These are phyloP conservation scores for Synergus umbraculus DNA, from an alignment of 2,888 invertebrate species.

Conservation along the genomic window DNA sequence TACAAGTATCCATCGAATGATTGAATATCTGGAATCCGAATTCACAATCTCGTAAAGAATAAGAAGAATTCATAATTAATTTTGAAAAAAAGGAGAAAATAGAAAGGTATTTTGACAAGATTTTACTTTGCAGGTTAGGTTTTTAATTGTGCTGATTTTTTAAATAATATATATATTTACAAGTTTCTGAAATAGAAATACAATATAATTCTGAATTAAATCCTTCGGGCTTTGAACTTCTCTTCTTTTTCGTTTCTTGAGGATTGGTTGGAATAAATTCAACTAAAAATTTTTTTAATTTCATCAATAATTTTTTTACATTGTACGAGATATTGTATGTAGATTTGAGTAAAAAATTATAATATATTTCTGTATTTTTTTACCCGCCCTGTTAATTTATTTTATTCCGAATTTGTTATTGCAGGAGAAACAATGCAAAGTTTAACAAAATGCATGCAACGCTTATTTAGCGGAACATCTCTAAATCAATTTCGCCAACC, in stretches of 20 bases:
- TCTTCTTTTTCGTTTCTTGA: too few relatives aligned
- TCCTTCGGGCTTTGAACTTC: too few relatives aligned
- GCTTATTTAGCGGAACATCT: not conserved
- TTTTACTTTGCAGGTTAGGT: not conserved
- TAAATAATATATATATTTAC: not conserved
- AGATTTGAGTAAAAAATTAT: not conserved
- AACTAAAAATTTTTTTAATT: too few relatives aligned
- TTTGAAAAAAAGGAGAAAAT: not conserved
- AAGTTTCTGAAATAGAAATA: not conserved
- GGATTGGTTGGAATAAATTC: too few relatives aligned
- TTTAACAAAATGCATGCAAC: constrained; percentile 42
- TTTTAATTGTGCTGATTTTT: not conserved
- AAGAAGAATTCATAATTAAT: not conserved
- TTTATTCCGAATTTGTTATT: not conserved
- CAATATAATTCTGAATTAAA: too few relatives aligned
- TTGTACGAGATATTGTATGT: too few relatives aligned
- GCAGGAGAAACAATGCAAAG: constrained; percentile 38
- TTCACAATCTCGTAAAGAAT: not conserved
- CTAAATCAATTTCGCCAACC: constrained; percentile 23
- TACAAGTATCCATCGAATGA: not conserved
- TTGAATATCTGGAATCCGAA: not conserved
- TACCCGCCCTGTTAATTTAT: not conserved
- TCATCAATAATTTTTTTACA: too few relatives aligned
- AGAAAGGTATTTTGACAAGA: not conserved
- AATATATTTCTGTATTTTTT: too few relatives aligned